Evolutionary conservation across 2,797 vertebrate genomes (phyloP), one percentile per base, ranked within the genome.

Genomic region (Myripristis jacobus): DNA sequence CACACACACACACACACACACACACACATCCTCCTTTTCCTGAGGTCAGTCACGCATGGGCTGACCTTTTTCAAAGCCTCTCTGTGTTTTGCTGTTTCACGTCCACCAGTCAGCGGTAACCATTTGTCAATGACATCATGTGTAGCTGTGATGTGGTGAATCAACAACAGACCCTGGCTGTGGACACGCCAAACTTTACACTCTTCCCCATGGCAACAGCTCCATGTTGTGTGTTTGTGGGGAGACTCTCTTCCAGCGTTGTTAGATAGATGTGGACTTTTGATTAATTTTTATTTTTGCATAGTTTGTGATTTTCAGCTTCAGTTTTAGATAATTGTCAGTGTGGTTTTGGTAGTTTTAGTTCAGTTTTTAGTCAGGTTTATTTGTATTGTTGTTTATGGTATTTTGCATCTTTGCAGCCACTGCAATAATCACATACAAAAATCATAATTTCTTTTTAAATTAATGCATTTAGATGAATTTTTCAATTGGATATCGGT

Each of bases 121-220:
- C 22, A 41, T 77, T 81, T 64, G 64, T 77, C 73, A 76, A 3
- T 83, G 80, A 82, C 73, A 51, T 79, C 50, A 80, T 85, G 69
- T 56, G 70, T 55, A 54, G 66, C 31, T 51, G 34, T 72, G 54
- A 80, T 66, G 73, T 61, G 29, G 85, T 63, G 52, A 79, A 65
- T 68, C 70, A 75, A 76, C 63, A 63, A 54, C 51, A 81, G 73
- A 59, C 60, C 50, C 19, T 24, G 21, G 31, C 53, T 29, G 58
- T 56, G 24, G 21, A 43, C 63, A 62, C 57, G 16, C 61, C 46
- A 80, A 71, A 77, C 71, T 47, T 80, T 71, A 62, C 70, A 18
- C 63, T 60, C 11, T 2, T 77, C 19, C 1, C 71, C 62, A 87
- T 82, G 66, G 77, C 25, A 78, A 50, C 66, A 0, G 27, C 52